These are phyloP conservation scores for Nicator chloris DNA, from an alignment of 2,113 vertebrate species.

Conservation along the genomic window DNA sequence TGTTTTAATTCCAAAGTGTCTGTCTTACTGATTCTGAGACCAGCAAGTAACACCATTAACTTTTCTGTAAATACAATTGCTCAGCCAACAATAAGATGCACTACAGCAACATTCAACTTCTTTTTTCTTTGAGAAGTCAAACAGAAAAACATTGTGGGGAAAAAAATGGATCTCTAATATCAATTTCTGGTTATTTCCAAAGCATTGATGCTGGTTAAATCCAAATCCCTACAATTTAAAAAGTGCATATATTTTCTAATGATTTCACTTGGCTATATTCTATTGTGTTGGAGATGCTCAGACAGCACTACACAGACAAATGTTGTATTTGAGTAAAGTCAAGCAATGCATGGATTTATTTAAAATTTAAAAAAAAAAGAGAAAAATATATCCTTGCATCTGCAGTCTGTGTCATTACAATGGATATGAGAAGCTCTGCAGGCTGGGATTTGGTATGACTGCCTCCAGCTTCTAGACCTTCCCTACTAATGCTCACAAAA, in stretches of 20 bases:
- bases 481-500: constrained; percentile 7
- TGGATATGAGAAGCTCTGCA: not conserved
- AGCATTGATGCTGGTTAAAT: not conserved
- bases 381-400: not conserved
- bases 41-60: not conserved
- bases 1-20: not conserved
- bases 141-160: not conserved
- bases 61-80: not conserved
- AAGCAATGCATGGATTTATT: not conserved
- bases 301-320: not conserved
- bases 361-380: not conserved
- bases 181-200: not conserved
- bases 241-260: not conserved
- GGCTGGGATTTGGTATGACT: constrained; percentile 5
- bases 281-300: not conserved
- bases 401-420: not conserved
- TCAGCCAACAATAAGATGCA: not conserved
- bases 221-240: not conserved
- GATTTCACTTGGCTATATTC: not conserved
- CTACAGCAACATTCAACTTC: not conserved
- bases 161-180: not conserved
- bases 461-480: constrained; percentile 37
- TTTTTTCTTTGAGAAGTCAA: not conserved
- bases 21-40: not conserved
- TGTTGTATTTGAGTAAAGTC: not conserved